Percentiles rank a stretch among this genome's conserved stretches.
These are phyloP conservation scores for Tragelaphus imberbis DNA, from an alignment of 2,113 vertebrate species.

Conservation along the genomic window DNA sequence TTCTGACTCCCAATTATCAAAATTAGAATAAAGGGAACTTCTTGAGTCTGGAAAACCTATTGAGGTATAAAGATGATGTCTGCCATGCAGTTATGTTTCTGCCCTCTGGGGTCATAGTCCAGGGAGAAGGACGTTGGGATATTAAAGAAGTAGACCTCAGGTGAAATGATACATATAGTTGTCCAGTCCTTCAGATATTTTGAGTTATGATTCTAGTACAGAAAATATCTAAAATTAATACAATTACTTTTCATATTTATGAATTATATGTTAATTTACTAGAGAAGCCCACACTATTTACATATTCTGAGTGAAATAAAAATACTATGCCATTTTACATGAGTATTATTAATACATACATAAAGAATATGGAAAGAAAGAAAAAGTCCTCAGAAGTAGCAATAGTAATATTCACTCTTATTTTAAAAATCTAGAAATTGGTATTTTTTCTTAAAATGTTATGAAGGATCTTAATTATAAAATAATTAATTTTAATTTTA, in stretches of 20 bases:
- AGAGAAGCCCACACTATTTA: not conserved
- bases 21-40: not conserved
- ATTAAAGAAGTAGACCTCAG: not conserved
- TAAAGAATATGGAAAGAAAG: not conserved
- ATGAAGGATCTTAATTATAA: not conserved
- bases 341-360: not conserved
- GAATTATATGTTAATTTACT: not conserved
- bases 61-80: not conserved
- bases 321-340: not conserved
- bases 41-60: not conserved
- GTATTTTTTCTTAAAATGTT: not conserved
- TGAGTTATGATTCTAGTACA: not conserved
- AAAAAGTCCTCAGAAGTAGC: not conserved
- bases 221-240: not conserved
- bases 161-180: not conserved
- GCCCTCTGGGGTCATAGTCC: rapidly evolving
- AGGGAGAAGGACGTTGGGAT: no score
- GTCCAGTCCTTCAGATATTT: not conserved
- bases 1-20: not conserved
- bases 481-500: not conserved
- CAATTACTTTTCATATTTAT: not conserved
- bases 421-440: not conserved
- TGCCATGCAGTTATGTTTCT: not conserved
- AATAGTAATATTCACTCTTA: not conserved
- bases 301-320: not conserved